Conservation (phyloP, 2,888 invertebrate genomes). For the Pyrochroa serraticornis region DNA sequence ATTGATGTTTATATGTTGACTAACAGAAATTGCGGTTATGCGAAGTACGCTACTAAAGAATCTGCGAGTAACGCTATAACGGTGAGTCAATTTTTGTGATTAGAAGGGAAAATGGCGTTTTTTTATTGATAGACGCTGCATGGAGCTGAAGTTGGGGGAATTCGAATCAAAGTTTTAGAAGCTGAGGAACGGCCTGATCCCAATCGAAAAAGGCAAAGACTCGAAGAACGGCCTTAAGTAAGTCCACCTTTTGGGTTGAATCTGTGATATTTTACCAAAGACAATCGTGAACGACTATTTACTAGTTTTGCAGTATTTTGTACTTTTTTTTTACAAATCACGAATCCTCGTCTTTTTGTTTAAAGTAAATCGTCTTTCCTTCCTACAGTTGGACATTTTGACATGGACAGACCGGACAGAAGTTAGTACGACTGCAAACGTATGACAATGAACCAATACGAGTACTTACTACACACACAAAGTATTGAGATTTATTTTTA, state of each 20-base stretch:
- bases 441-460: too few species aligned
- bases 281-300: background rate
- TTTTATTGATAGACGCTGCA: conserved; percentile 64
- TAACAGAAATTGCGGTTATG: conserved; percentile 92
- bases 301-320: background rate
- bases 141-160: conserved; percentile 86
- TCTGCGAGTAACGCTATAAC: conserved; percentile 79
- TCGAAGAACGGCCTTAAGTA: conserved; percentile 24
- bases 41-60: conserved; percentile 77
- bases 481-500: too few species aligned
- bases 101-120: conserved; percentile 10
- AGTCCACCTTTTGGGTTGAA: background rate
- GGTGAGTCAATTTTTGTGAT: conserved; percentile 52
- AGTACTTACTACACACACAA: too few species aligned
- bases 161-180: conserved; percentile 85
- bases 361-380: conserved; percentile 1
- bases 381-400: conserved; percentile 7
- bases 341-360: background rate
- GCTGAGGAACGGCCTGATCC: conserved; percentile 71
- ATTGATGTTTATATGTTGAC: conserved; percentile 89
- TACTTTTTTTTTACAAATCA: background rate
- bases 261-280: background rate
- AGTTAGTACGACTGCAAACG: background rate
- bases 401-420: conserved; percentile 3
- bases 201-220: conserved; percentile 36